These are phyloP conservation scores for Autographa gamma DNA, from an alignment of 2,888 invertebrate species.

Conservation along the genomic window DNA sequence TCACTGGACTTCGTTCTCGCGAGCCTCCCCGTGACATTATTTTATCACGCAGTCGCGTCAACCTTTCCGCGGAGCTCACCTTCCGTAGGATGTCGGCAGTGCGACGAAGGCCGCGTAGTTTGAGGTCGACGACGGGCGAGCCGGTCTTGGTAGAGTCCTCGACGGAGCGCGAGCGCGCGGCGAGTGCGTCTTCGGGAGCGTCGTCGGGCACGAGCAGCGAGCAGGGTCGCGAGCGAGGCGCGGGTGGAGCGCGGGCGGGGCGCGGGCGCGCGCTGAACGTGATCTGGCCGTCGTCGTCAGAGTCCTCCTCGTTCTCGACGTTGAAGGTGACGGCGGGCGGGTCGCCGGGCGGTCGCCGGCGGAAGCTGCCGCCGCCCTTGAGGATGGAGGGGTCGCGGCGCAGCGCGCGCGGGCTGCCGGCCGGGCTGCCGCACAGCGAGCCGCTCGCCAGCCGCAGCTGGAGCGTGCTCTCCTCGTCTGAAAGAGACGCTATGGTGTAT, in stretches of 20 bases:
- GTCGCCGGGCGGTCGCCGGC: conserved; percentile 68
- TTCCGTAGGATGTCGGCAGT: conserved; percentile 79
- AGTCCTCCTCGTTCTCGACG: conserved; percentile 84
- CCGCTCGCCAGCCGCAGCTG: conserved; percentile 67
- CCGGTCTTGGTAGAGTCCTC: conserved; percentile 77
- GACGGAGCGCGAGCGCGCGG: conserved; percentile 78
- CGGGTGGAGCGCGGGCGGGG: conserved; percentile 56
- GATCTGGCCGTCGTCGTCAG: conserved; percentile 82
- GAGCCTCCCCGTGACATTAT: conserved; percentile 76
- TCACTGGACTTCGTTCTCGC: conserved; percentile 79
- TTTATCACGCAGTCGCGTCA: conserved; percentile 80
- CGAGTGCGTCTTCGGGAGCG: conserved; percentile 58
- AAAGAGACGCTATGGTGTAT: conserved; percentile 65
- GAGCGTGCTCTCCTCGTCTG: conserved; percentile 82
- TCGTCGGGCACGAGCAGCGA: conserved; percentile 75
- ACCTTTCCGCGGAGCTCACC: conserved; percentile 81
- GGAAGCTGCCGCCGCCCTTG: conserved; percentile 71
- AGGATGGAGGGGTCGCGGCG: conserved; percentile 79
- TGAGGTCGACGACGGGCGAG: conserved; percentile 73
- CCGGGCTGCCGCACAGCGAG: conserved; percentile 61
- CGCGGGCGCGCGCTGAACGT: conserved; percentile 79
- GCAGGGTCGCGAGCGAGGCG: conserved; percentile 71
- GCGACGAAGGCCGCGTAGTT: conserved; percentile 74
- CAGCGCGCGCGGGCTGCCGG: conserved; percentile 67
- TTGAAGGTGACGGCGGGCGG: conserved; percentile 85